Evolutionary conservation across 2,888 invertebrate genomes (phyloP).

Genomic region (Oscheius onirici): DNA sequence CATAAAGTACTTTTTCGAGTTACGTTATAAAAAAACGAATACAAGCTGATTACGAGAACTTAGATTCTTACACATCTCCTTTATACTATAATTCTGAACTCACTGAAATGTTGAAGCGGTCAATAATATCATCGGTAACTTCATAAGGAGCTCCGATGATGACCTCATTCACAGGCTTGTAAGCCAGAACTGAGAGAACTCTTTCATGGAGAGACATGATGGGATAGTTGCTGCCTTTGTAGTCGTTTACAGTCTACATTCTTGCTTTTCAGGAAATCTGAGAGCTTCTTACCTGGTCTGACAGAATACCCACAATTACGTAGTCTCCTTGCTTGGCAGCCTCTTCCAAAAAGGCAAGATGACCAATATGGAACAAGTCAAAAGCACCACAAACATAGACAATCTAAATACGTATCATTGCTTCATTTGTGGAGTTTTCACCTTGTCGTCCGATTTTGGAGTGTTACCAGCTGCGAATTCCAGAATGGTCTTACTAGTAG

Average conservation of each 20-base stretch:
- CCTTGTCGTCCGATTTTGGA: conserved; percentile 64
- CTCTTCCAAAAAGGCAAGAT: conserved; percentile 91
- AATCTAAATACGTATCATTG: conserved; percentile 75
- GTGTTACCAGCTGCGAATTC: conserved; percentile 75
- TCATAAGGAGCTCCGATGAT: conserved; percentile 97
- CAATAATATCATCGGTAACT: conserved; percentile 89
- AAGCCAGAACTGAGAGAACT: conserved; percentile 90
- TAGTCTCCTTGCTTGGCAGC: conserved; percentile 90
- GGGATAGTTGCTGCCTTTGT: conserved; percentile 86
- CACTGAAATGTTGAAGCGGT: conserved; percentile 82
- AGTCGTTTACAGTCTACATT: conserved; percentile 64
- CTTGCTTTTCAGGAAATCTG: not conserved
- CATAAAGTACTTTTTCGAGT: too few relatives aligned
- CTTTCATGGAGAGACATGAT: conserved; percentile 99
- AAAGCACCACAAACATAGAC: conserved; percentile 97
- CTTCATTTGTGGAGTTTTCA: conserved; percentile 5
- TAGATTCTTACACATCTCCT: not conserved
- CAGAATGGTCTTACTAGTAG: conserved; percentile 91
- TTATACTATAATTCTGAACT: not conserved
- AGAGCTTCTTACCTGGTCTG: conserved; percentile 46
- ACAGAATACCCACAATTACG: conserved; percentile 83
- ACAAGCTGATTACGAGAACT: too few relatives aligned
- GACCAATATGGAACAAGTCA: conserved; percentile 97
- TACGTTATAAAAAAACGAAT: too few relatives aligned
- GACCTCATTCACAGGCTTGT: conserved; percentile 93